Evolutionary conservation across 2,113 vertebrate species (phyloP).

Genomic region (Sinosuthora webbiana): DNA sequence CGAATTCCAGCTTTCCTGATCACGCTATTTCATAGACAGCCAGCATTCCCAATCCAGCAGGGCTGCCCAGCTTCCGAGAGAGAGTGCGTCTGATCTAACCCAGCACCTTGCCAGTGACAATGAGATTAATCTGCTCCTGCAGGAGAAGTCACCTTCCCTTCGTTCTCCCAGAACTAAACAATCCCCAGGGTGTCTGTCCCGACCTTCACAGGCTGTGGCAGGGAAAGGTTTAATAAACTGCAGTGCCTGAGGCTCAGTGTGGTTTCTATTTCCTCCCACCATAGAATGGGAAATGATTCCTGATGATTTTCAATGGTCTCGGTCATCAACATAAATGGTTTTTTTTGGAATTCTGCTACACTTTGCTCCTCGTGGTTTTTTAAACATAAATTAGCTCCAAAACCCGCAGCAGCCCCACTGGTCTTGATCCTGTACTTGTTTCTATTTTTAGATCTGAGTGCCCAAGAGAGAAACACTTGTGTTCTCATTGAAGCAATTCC

Average conservation of each 20-base stretch:
- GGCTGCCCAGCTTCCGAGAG: not conserved
- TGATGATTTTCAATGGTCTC: not conserved
- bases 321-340: not conserved
- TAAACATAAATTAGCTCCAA: not conserved
- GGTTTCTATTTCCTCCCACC: not conserved
- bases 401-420: accelerated
- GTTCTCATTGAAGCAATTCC: not conserved
- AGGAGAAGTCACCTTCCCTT: not conserved
- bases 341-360: not conserved
- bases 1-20: not conserved
- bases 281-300: not conserved
- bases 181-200: not conserved
- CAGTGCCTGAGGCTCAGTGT: not conserved
- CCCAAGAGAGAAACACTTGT: not conserved
- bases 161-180: not conserved
- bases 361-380: not conserved
- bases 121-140: not conserved
- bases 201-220: not conserved
- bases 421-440: not conserved
- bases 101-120: not conserved
- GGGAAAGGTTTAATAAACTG: not conserved
- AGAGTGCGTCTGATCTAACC: not conserved
- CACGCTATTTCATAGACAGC: not conserved
- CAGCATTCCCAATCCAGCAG: not conserved
- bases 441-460: not conserved